These are phyloP conservation scores for Hydrophis major DNA, from an alignment of 2,797 vertebrate genomes.

Conservation along the genomic window DNA sequence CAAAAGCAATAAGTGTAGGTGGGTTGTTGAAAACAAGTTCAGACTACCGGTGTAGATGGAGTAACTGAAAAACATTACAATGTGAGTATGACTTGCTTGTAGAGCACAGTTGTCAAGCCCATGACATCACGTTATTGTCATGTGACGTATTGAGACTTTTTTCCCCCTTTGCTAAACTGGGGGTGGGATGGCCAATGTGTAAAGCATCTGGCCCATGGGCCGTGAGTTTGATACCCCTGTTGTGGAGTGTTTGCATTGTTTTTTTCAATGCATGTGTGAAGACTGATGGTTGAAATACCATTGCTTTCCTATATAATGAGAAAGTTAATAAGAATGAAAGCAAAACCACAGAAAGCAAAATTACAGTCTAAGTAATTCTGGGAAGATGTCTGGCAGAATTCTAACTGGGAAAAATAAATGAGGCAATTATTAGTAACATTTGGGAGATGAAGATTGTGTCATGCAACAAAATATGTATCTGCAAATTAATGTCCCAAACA, in stretches of 20 bases:
- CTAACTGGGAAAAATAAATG: not conserved
- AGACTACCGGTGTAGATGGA: not conserved
- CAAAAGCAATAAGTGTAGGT: not conserved
- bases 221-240: not conserved
- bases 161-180: not conserved
- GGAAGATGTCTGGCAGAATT: not conserved
- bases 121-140: rapidly evolving
- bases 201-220: not conserved
- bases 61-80: not conserved
- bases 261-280: not conserved
- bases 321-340: not conserved
- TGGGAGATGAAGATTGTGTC: not conserved
- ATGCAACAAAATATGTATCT: not conserved
- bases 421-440: not conserved
- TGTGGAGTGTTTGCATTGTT: not conserved
- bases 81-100: not conserved
- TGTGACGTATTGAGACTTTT: too few species aligned
- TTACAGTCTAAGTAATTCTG: not conserved
- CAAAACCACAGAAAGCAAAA: not conserved
- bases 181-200: not conserved
- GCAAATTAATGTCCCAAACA: not conserved
- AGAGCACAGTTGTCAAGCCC: not conserved
- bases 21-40: not conserved
- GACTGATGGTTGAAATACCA: not conserved
- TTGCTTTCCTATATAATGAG: not conserved